Evolutionary conservation across 2,797 vertebrate genomes (phyloP), one percentile per base, ranked within the genome.

Genomic region (Bradypodion ventrale): DNA sequence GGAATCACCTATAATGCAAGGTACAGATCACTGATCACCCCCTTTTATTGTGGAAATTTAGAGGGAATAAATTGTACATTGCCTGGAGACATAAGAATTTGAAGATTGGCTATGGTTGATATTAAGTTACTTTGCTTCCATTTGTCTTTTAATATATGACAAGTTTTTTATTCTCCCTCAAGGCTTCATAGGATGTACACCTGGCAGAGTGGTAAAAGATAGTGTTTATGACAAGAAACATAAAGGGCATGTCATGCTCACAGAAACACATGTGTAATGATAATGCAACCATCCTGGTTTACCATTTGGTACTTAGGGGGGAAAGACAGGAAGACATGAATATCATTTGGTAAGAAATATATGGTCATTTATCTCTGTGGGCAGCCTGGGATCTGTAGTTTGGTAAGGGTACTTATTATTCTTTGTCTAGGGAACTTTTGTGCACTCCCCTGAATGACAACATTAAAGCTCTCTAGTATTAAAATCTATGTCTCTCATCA

Each of bases 231-330:
- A 21, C 35, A 66, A 74, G 83, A 83, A 19, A 75, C 12, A 72
- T 78, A 59, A 79, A 63, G 0, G 0, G 0, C 73, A 1, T 76
- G 82, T 87, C 23, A 0, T 73, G 87, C 86, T 89, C 89, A 89
- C 7, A 3, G 40, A 66, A 75, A 66, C 59, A 89, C 82, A 85
- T 63, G 23, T n/a, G n/a, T n/a, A n/a, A n/a, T n/a, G n/a, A n/a
- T n/a, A n/a, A n/a, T 16, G 7, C 37, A 35, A 40, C 70, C 80
- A 85, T 83, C 68, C 46, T 52, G 78, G 52, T 72, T 78, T 87
- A 90, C 86, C 87, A 81, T 83, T 69, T 83, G 68, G 68, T 87
- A 68, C 62, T 52, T 75, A 62, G 73, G 82, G 85, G n/a, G 25
- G 83, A 82, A 35, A 82, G 75, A 65, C 4, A 0, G 3, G 80